Conservation (phyloP, 2,888 invertebrate species). For the Eilema sororculum region DNA sequence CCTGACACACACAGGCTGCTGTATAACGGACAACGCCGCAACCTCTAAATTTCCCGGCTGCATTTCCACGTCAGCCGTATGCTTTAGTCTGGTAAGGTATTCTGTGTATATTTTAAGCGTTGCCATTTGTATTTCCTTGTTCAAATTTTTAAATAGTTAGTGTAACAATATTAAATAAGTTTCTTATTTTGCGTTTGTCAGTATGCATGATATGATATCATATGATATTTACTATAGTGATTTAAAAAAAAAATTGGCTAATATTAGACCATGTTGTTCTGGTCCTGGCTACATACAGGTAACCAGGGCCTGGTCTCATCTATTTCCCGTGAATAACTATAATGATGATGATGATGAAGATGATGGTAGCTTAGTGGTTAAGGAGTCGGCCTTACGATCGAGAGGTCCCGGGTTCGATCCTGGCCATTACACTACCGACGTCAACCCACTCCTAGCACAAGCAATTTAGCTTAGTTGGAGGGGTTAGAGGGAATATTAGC, state of each 20-base stretch:
- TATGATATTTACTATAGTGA: no score
- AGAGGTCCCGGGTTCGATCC: no score
- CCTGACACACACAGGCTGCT: constrained; percentile 55
- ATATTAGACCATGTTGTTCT: neutral
- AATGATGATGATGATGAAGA: neutral
- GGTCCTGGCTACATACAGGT: neutral
- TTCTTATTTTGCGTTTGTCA: neutral
- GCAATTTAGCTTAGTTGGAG: no score
- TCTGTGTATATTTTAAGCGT: neutral
- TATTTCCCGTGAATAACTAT: neutral
- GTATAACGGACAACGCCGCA: constrained; percentile 31
- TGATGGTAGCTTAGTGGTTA: neutral
- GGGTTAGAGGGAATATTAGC: no score
- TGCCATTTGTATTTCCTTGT: neutral
- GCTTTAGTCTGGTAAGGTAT: constrained; percentile 15
- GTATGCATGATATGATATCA: no score
- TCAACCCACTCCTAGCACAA: no score
- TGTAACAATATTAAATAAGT: neutral
- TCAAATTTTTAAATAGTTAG: no score
- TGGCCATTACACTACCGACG: no score
- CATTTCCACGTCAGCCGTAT: constrained; percentile 41
- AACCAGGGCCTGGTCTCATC: neutral
- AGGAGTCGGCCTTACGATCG: no score
- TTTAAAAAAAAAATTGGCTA: no score
- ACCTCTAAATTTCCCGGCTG: constrained; percentile 38